A percentile compares a stretch with the other conserved stretches of the same genome.
Evolutionary conservation across 2,888 invertebrate species (phyloP).

Genomic region (Clistopyga incitator): DNA sequence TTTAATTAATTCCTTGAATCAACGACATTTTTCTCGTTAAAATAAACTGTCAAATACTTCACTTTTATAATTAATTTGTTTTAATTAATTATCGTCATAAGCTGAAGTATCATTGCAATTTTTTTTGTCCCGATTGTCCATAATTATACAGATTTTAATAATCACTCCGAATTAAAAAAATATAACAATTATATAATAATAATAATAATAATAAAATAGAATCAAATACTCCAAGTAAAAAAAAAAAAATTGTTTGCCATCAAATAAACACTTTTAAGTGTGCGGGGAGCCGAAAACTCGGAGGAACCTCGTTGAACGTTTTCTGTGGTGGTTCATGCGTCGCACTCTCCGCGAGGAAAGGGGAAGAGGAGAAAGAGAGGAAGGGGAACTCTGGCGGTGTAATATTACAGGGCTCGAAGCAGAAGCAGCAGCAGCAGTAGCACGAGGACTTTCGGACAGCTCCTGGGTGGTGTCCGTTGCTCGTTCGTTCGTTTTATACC

Average conservation of each 20-base stretch:
- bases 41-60: background rate
- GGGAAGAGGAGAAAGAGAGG: conserved; percentile 29
- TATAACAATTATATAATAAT: no score
- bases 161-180: no score
- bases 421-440: conserved; percentile 51
- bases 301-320: conserved; percentile 34
- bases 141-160: no score
- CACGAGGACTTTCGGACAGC: conserved; percentile 65
- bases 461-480: conserved; percentile 64
- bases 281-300: background rate
- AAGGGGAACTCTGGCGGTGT: conserved; percentile 74
- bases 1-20: no score
- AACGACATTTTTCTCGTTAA: no score
- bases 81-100: no score
- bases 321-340: conserved; percentile 42
- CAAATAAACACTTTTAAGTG: conserved; percentile 3
- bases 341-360: conserved; percentile 42
- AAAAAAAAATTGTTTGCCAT: background rate
- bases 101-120: no score
- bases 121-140: no score
- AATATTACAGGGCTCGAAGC: conserved; percentile 79
- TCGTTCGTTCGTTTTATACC: conserved; percentile 53
- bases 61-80: no score
- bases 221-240: background rate
- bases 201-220: no score